Evolutionary conservation across 2,888 invertebrate genomes (phyloP), one percentile per base, ranked within the genome.

Genomic region (Escarpia spicata): DNA sequence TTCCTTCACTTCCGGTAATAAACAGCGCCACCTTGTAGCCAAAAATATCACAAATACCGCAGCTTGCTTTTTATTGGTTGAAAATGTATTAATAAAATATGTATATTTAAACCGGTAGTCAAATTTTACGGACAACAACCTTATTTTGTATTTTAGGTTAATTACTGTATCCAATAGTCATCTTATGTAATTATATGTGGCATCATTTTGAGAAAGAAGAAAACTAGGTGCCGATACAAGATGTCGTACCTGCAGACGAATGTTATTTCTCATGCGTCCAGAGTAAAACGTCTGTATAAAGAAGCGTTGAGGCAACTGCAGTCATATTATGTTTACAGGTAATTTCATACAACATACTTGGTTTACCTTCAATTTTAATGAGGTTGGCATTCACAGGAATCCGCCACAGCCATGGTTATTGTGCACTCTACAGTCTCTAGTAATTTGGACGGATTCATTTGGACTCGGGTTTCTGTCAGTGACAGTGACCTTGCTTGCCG

Each of bases 251-350:
- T 95, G 92, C 94, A 94, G 92, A 95, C 95, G 90, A 92, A 92
- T 58, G 94, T 93, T 31, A 43, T 95, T 26, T 95, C 95, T 75
- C 95, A 95, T 93, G 95, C 94, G 26, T 92, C 94, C 91, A 94
- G 94, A 93, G 95, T 95, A 37, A 93, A 94, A 45, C 93, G 93
- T 19, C 94, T 95, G 58, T 95, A 95, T 93, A 95, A 95, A 91
- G 94, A 94, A 93, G 94, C 94, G 10, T 90, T 94, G 9, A 93
- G 95, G 89, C 92, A 93, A 6, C 91, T 95, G n/a, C 94, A 95
- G 93, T 92, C 95, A 26, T 93, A 93, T 90, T 95, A 95, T 92
- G 93, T 94, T 92, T 92, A 92, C 90, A 93, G 93, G 94, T 93
- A 92, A 90, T 43, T 92, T 52, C 15, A 52, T 37, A 45, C 12